Base-by-base conservation (phyloP, 2,113 vertebrate species). In the Tursiops truncatus region DNA sequence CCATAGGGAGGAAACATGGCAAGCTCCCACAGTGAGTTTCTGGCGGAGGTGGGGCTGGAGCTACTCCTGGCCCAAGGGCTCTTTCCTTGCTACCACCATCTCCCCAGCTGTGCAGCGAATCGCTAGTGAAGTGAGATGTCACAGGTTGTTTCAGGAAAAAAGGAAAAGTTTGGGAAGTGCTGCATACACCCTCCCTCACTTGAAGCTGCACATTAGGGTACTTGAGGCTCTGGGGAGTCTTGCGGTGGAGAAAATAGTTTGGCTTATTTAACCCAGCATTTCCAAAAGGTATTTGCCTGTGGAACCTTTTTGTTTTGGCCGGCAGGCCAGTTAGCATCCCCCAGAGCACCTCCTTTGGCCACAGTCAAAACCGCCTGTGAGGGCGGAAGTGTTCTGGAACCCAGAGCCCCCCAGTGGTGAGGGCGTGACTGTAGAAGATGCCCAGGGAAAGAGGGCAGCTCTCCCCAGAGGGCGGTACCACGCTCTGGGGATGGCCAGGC, bases 181-280 rank as follows among this genome's bases (percentile, higher is more conserved):
- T 31, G 80, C 3, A 0, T 14, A 1, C 3, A 3, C 6, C 6
- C 8, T 26, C 18, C 44, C 15, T 70, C 1, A 0, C 21, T 10
- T 44, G 65, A 71, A 14, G 47, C 67, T 18, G 25, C 14, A 1
- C 13, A 5, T 50, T 70, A 7, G 14, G 23, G 0, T 14, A 31
- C 56, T 8, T 2, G 70, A 58, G 76, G 28, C 17, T 56, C 58
- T 63, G n/a, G 56, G 68, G 38, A 65, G 10, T 41, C 90, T 70
- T 74, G 26, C 63, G 28, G 21, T 6, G 1, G n/a, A 82, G 89
- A 92, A 76, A 65, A 36, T 21, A 33, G 5, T 62, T 79, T 63
- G 50, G 23, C 38, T 80, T 56, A 26, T 14, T 67, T 62, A 58
- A 73, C 68, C 47, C n/a, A n/a, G 60, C 1, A 4, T 89, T 81